These are phyloP conservation scores for Chromoteleia sp. DNA, from an alignment of 2,888 invertebrate species.

Conservation along the genomic window DNA sequence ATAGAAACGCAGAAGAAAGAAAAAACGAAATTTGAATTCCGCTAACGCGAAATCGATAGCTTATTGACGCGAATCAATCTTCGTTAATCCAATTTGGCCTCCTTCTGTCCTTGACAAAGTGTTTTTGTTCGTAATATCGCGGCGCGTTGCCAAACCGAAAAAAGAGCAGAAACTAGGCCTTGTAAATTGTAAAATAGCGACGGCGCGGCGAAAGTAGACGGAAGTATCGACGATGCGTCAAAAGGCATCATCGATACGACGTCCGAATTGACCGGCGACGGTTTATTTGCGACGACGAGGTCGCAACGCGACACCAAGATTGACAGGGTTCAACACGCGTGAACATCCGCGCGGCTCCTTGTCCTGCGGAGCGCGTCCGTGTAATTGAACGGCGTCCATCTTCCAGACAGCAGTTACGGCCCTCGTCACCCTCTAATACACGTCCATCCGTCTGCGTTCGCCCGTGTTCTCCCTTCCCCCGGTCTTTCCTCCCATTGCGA, in stretches of 20 bases:
- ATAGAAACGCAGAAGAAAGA: background rate
- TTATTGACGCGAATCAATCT: slow-evolving; percentile 52
- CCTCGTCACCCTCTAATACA: slow-evolving; percentile 67
- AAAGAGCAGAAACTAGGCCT: background rate
- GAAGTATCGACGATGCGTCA: slow-evolving; percentile 47
- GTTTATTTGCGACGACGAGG: slow-evolving; percentile 64
- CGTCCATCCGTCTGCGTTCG: slow-evolving; percentile 67
- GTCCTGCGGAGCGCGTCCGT: slow-evolving; percentile 71
- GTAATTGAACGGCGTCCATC: slow-evolving; percentile 79
- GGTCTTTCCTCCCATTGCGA: background rate
- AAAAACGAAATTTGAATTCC: slow-evolving; percentile 29
- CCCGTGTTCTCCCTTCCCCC: background rate
- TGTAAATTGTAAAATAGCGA: slow-evolving; percentile 10
- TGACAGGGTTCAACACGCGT: slow-evolving; percentile 68
- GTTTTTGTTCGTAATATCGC: slow-evolving; percentile 38
- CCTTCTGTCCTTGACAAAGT: slow-evolving; percentile 37
- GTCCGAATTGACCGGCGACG: slow-evolving; percentile 30
- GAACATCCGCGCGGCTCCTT: slow-evolving; percentile 61
- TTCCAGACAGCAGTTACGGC: slow-evolving; percentile 71
- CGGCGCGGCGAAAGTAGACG: background rate
- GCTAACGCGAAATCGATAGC: slow-evolving; percentile 40
- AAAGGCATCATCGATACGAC: slow-evolving; percentile 28
- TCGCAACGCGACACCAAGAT: slow-evolving; percentile 43
- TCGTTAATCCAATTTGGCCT: slow-evolving; percentile 51
- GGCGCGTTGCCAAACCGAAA: slow-evolving; percentile 27